These are phyloP conservation scores for Drosophila nigricruria DNA, from an alignment of 2,888 invertebrate genomes.

Conservation along the genomic window DNA sequence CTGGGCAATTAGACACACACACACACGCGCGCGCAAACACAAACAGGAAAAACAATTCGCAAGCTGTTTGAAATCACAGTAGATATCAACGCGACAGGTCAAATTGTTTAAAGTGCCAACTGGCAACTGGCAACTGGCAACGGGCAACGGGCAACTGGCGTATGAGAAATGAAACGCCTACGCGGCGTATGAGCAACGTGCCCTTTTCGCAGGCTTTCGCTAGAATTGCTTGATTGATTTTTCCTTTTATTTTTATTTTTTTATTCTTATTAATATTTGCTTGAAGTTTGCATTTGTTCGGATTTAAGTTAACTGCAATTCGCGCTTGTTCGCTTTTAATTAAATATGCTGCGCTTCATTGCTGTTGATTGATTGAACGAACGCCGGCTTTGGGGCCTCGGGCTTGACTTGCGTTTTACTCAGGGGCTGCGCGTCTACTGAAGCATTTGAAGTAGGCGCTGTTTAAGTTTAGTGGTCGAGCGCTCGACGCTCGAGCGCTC, in stretches of 20 bases:
- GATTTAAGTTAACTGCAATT: slow-evolving; percentile 4
- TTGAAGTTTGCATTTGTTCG: background rate
- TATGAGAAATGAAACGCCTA: slow-evolving; percentile 40
- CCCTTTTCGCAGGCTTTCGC: slow-evolving; percentile 33
- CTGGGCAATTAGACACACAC: slow-evolving; percentile 25
- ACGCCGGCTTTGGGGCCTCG: slow-evolving; percentile 39
- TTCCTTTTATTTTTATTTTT: slow-evolving; percentile 2
- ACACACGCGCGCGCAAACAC: slow-evolving; percentile 17
- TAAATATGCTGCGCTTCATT: slow-evolving; percentile 25
- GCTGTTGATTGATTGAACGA: slow-evolving; percentile 32
- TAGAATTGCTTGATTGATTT: slow-evolving; percentile 31
- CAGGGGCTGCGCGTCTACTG: slow-evolving; percentile 83
- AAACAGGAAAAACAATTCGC: slow-evolving; percentile 23
- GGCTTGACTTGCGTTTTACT: slow-evolving; percentile 69
- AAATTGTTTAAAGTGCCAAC: slow-evolving; percentile 31
- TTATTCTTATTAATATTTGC: background rate
- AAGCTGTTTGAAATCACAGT: slow-evolving; percentile 57
- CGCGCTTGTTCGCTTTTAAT: slow-evolving; percentile 11
- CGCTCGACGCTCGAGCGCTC: slow-evolving; percentile 40
- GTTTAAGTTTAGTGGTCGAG: slow-evolving; percentile 73
- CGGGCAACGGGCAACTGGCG: slow-evolving; percentile 20
- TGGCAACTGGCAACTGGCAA: slow-evolving; percentile 24
- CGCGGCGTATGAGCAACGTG: slow-evolving; percentile 54
- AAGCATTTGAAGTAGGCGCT: slow-evolving; percentile 72
- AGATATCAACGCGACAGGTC: slow-evolving; percentile 45